Evolutionary conservation across 2,888 invertebrate genomes (phyloP).

Genomic region (Dugesia japonica): DNA sequence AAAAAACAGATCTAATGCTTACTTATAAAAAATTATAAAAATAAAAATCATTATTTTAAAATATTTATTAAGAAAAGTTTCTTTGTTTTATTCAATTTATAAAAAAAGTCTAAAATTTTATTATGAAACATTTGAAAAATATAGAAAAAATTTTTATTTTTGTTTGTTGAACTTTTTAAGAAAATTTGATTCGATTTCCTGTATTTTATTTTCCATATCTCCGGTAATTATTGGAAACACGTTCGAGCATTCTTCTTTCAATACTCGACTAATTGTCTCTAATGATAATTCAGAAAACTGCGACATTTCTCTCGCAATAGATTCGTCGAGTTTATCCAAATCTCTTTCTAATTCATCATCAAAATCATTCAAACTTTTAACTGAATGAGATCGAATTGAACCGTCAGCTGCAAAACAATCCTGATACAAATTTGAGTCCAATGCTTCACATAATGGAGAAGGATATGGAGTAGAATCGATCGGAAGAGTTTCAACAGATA

Average conservation of each 20-base stretch:
- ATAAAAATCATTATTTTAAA: too few species aligned
- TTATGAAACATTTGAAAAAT: too few species aligned
- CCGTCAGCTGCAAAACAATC: background rate
- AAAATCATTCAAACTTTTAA: background rate
- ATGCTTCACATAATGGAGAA: background rate
- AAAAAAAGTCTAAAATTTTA: too few species aligned
- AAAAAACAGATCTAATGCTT: too few species aligned
- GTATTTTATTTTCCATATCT: background rate
- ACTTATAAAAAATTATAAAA: too few species aligned
- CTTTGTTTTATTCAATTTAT: too few species aligned
- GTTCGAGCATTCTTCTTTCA: background rate
- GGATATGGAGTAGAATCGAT: background rate
- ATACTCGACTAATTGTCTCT: background rate
- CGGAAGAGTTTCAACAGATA: conserved; percentile 5
- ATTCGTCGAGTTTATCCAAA: background rate
- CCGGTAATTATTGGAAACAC: background rate
- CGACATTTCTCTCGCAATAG: background rate
- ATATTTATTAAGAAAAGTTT: too few species aligned
- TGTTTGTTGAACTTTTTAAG: background rate
- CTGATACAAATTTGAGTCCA: background rate
- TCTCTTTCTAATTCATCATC: background rate
- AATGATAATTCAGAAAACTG: background rate
- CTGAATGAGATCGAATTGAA: background rate
- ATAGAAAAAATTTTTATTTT: background rate
- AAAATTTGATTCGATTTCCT: background rate